These are phyloP conservation scores for Lota lota DNA, from an alignment of 2,113 vertebrate species.

Conservation along the genomic window DNA sequence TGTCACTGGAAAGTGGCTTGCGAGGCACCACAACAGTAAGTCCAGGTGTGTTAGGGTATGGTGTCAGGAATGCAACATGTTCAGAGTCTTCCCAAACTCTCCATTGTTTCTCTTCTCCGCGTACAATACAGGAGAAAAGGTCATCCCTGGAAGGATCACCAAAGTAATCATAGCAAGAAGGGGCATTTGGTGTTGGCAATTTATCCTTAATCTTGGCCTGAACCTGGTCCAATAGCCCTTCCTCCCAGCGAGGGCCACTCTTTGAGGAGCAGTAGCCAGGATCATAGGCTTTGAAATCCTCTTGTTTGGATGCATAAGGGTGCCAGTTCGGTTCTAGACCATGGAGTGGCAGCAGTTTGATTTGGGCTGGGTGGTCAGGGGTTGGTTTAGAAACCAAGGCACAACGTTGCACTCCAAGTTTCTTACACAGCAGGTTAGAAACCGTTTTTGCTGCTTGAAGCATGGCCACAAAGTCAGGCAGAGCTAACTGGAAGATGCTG, in stretches of 20 bases:
- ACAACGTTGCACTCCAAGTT: slow-evolving; percentile 68
- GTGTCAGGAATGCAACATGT: slow-evolving; percentile 75
- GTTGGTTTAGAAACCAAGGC: slow-evolving; percentile 66
- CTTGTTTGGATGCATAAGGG: slow-evolving; percentile 55
- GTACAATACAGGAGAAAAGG: slow-evolving; percentile 72
- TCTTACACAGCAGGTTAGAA: slow-evolving; percentile 62
- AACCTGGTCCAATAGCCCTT: slow-evolving; percentile 53
- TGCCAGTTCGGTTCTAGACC: slow-evolving; percentile 66
- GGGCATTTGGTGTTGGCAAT: slow-evolving; percentile 67
- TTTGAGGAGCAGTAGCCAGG: slow-evolving; percentile 75
- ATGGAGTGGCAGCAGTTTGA: slow-evolving; percentile 71
- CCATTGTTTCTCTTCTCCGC: slow-evolving; percentile 75
- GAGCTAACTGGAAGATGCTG: slow-evolving; percentile 69
- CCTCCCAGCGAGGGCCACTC: slow-evolving; percentile 64
- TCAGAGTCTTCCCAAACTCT: slow-evolving; percentile 75
- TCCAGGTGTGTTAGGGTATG: slow-evolving; percentile 74
- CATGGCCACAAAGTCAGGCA: slow-evolving; percentile 59
- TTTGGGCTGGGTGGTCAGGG: slow-evolving; percentile 50
- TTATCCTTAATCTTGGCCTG: slow-evolving; percentile 60
- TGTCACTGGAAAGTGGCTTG: slow-evolving; percentile 68
- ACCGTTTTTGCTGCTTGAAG: slow-evolving; percentile 64
- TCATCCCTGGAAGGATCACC: slow-evolving; percentile 54
- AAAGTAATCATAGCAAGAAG: slow-evolving; percentile 63
- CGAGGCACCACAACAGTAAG: slow-evolving; percentile 74
- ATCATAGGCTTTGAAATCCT: slow-evolving; percentile 65